phyloP scores from a whole-genome alignment of 2,797 vertebrate species.

The Propithecus perrieri region DNA sequence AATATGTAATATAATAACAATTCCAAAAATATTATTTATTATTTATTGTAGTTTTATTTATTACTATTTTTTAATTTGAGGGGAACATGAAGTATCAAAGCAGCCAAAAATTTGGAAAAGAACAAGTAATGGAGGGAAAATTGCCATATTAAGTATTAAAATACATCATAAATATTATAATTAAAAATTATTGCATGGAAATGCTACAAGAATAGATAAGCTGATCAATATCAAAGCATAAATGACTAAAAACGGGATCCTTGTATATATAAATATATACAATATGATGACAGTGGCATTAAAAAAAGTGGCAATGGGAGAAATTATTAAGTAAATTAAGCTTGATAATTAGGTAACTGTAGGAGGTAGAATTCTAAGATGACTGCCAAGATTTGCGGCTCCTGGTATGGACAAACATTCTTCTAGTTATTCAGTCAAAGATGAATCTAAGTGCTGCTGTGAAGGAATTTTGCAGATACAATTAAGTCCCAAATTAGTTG shows the following conservation, averaged over 20 bases:
- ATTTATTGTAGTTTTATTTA: not conserved
- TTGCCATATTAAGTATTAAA: not conserved
- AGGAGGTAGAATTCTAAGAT: not conserved
- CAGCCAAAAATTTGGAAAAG: not conserved
- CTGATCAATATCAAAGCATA: not conserved
- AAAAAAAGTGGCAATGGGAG: not conserved
- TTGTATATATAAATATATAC: not conserved
- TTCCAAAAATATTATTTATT: not conserved
- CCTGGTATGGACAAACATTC: not conserved
- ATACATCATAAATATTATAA: not conserved
- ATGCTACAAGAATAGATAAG: not conserved
- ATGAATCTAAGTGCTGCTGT: not conserved
- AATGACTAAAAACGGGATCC: not conserved
- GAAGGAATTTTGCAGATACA: not conserved
- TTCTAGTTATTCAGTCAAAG: not conserved
- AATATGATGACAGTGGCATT: not conserved
- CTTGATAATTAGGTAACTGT: not conserved
- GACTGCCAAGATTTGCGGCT: not conserved
- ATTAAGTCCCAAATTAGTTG: not conserved
- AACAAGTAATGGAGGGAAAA: not conserved
- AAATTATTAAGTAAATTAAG: not conserved
- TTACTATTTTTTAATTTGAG: not conserved
- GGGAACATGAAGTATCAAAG: not conserved
- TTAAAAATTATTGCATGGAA: not conserved
- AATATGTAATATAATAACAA: not conserved